Evolutionary conservation across 1,140 invertebrate species (phyloP).

Genomic region (Orussus abietinus): DNA sequence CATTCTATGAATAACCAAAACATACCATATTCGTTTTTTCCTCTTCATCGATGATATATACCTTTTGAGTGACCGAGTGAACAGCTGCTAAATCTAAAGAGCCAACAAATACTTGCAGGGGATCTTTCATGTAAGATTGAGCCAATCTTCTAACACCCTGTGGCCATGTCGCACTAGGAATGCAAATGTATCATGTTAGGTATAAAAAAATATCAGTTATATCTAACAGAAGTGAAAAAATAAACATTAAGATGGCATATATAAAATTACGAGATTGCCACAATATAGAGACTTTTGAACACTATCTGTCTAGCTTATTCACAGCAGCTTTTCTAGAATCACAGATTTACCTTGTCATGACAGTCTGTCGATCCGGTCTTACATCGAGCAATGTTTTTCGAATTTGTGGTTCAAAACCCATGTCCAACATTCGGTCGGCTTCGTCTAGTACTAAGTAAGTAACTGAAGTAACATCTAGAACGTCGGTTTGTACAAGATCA

Average conservation of each 20-base stretch:
- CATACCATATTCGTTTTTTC: constrained; percentile 64
- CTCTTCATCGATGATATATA: constrained; percentile 69
- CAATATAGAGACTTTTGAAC: too few relatives aligned
- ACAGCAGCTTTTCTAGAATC: too few relatives aligned
- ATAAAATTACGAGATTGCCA: neutral
- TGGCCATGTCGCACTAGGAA: constrained; percentile 83
- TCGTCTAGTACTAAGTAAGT: constrained; percentile 92
- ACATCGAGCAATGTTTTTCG: constrained; percentile 74
- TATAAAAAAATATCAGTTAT: constrained; percentile 11
- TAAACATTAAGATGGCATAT: neutral
- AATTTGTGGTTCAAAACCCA: constrained; percentile 88
- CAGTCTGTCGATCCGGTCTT: constrained; percentile 74
- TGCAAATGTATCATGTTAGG: constrained; percentile 7
- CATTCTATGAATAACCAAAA: constrained; percentile 9
- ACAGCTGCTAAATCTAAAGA: constrained; percentile 80
- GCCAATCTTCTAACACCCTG: constrained; percentile 75
- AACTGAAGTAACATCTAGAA: constrained; percentile 69
- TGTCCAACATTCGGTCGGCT: constrained; percentile 82
- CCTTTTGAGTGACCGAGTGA: constrained; percentile 74
- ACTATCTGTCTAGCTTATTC: too few relatives aligned
- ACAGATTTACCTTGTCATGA: constrained; percentile 76
- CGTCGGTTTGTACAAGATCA: constrained; percentile 65
- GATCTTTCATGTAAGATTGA: constrained; percentile 79
- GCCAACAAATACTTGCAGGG: constrained; percentile 85
- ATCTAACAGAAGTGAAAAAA: too few relatives aligned